A percentile compares a stretch with the other conserved stretches of the same genome.
Conservation (phyloP, 2,113 vertebrate genomes). For the Bagarius yarrelli region DNA sequence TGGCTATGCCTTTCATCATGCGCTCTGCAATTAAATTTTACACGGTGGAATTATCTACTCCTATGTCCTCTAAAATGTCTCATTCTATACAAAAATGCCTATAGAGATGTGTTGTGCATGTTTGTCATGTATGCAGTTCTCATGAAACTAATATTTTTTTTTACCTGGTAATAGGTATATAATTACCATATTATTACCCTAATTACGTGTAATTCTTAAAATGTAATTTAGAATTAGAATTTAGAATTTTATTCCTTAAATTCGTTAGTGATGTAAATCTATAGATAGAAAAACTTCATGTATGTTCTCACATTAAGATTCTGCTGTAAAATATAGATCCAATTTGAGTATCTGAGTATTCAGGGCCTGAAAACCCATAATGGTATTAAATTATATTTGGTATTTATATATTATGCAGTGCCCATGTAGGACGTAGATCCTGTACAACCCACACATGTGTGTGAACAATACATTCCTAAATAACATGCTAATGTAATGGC, state of each 20-base stretch:
- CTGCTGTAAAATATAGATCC: background rate
- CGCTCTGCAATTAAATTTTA: slow-evolving; percentile 23
- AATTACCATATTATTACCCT: no score
- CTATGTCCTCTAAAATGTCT: slow-evolving; percentile 7
- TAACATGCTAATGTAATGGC: background rate
- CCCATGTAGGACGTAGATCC: background rate
- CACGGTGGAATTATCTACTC: background rate
- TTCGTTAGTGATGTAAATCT: no score
- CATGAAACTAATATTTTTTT: no score
- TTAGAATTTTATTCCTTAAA: no score
- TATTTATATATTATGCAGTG: background rate
- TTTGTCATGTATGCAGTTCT: no score
- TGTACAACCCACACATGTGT: background rate
- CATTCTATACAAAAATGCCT: background rate
- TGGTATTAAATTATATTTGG: background rate
- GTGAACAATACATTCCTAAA: background rate
- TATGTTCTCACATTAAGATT: background rate
- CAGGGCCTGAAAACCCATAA: background rate
- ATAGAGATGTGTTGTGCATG: no score
- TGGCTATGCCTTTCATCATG: slow-evolving; percentile 25
- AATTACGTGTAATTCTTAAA: no score
- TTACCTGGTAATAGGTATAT: no score
- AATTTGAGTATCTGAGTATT: background rate
- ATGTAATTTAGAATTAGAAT: no score
- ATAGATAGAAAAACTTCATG: background rate